Evolutionary conservation across 2,113 vertebrate genomes (phyloP).

Genomic region (Menura novaehollandiae): DNA sequence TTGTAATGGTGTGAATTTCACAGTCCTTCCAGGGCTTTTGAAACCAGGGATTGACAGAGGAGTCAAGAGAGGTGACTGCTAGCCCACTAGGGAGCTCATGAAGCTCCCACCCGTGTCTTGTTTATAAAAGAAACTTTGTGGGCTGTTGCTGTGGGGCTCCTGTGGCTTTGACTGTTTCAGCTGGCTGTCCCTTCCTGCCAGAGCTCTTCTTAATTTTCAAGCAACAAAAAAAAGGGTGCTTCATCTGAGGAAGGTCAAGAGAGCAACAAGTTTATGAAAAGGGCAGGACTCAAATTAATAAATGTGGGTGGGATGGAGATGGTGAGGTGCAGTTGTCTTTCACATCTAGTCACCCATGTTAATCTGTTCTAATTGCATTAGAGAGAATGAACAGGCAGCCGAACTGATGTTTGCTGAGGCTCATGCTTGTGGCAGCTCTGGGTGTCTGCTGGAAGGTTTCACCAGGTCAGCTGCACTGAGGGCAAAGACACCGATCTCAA

Average conservation of each 20-base stretch:
- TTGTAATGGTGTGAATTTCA: background rate
- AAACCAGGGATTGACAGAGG: background rate
- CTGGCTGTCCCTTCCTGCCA: background rate
- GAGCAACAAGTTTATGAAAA: background rate
- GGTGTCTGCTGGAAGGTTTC: background rate
- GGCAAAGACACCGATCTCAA: accelerated
- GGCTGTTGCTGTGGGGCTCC: background rate
- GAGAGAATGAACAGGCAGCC: background rate
- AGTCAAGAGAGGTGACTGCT: background rate
- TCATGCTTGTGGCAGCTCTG: background rate
- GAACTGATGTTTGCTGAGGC: background rate
- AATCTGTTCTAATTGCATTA: constrained; percentile 60
- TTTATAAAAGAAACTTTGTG: background rate
- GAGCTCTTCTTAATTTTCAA: background rate
- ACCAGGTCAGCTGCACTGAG: background rate
- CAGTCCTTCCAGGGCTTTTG: background rate
- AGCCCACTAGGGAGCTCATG: background rate
- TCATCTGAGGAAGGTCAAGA: background rate
- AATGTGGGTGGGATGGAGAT: background rate
- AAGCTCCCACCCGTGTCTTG: background rate
- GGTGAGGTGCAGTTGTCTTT: constrained; percentile 13
- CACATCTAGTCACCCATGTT: constrained; percentile 50
- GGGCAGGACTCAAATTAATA: constrained; percentile 39
- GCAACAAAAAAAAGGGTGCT: background rate
- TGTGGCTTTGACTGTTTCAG: background rate